A percentile compares a stretch with the other conserved stretches of the same genome.
Conservation (phyloP, 92 coral and sea anemone species). For the Parazoanthus swiftii region DNA sequence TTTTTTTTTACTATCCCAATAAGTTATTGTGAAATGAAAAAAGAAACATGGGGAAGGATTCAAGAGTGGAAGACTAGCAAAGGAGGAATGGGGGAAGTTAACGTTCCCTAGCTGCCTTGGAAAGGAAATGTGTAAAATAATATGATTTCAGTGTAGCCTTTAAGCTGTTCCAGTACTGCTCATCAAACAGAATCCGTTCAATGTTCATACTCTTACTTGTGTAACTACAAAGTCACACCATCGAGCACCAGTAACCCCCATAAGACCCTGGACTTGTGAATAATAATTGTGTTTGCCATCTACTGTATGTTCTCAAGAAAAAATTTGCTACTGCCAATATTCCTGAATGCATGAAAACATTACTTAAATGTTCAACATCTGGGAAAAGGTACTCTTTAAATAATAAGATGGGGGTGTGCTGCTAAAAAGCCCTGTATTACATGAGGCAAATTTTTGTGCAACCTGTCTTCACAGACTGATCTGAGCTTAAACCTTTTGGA, state of each 20-base stretch:
- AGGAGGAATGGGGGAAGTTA: background rate
- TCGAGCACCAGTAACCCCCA: slow-evolving; percentile 52
- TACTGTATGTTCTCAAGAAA: slow-evolving; percentile 49
- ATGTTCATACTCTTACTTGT: slow-evolving; percentile 63
- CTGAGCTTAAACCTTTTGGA: too few relatives aligned
- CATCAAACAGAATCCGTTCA: slow-evolving; percentile 62
- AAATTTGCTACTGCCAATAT: slow-evolving; percentile 2
- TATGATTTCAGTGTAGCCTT: slow-evolving; percentile 32
- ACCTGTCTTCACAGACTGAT: too few relatives aligned
- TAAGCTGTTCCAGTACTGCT: slow-evolving; percentile 44
- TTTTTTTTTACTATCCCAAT: too few relatives aligned
- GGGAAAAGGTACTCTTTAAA: too few relatives aligned
- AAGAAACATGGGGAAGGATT: too few relatives aligned
- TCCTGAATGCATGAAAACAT: too few relatives aligned
- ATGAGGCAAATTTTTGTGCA: too few relatives aligned
- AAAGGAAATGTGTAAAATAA: slow-evolving; percentile 46
- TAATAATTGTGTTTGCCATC: slow-evolving; percentile 55
- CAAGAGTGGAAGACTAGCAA: too few relatives aligned
- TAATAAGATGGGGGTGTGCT: too few relatives aligned
- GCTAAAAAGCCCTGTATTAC: too few relatives aligned
- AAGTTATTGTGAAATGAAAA: too few relatives aligned
- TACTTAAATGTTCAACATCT: too few relatives aligned
- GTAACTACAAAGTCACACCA: slow-evolving; percentile 76
- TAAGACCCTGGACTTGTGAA: slow-evolving; percentile 67
- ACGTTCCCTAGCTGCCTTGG: slow-evolving; percentile 40